Conservation (phyloP, 1,140 invertebrate species). For the Mizuhopecten yessoensis region DNA sequence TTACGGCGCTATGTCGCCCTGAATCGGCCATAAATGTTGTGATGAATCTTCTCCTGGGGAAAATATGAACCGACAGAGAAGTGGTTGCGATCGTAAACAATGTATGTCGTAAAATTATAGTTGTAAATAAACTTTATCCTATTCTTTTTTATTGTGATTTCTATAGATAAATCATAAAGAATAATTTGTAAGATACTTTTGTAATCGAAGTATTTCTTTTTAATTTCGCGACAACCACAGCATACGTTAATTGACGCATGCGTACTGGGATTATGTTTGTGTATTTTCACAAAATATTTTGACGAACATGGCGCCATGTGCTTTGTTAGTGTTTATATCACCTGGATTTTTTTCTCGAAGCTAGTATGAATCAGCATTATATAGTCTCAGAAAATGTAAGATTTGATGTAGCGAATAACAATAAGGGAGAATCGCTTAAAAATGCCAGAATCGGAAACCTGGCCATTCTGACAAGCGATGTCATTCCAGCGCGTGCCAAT, state of each 20-base stretch:
- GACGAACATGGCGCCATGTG: conserved; percentile 64
- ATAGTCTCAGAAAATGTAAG: conserved; percentile 43
- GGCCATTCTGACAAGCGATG: neutral
- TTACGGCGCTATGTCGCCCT: neutral
- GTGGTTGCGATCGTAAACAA: conserved; percentile 37
- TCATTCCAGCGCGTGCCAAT: neutral
- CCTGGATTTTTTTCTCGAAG: conserved; percentile 47
- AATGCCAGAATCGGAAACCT: conserved; percentile 38
- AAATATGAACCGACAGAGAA: neutral
- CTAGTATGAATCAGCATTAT: conserved; percentile 55
- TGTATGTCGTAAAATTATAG: neutral
- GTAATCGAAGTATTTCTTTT: neutral
- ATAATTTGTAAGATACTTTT: too few species aligned
- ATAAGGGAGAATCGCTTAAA: conserved; percentile 48
- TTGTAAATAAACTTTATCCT: too few species aligned
- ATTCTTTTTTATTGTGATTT: neutral
- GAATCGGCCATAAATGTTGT: neutral
- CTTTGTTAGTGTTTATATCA: conserved; percentile 57
- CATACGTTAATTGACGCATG: conserved; percentile 53
- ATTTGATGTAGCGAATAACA: conserved; percentile 55
- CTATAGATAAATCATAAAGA: neutral
- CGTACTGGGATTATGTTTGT: conserved; percentile 49
- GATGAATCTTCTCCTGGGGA: neutral
- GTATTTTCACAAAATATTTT: conserved; percentile 53
- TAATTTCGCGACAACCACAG: neutral